Evolutionary conservation across 2,797 vertebrate species (phyloP), one percentile per base, ranked within the genome.

Genomic region (Meriones psammophilus): DNA sequence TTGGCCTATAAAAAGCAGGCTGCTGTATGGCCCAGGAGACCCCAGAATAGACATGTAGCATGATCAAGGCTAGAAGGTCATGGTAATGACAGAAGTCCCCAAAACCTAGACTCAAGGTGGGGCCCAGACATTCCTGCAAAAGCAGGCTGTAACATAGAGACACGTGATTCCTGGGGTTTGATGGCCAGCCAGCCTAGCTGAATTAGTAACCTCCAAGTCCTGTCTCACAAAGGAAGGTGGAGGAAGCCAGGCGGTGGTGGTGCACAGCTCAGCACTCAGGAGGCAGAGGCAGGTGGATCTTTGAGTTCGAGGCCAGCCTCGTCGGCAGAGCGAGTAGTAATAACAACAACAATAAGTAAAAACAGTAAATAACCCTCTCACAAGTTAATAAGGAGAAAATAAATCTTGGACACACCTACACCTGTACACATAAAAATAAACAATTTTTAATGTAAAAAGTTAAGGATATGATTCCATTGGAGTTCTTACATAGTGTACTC

Each of bases 31-130:
- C 80, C n/a, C 12, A 1, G n/a, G n/a, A 46, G 30, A 30, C n/a
- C 24, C 2, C 4, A 15, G 69, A 18, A 6, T 0, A 10, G 22
- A 50, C 17, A 4, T 0, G 0, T 8, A 1, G 3, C n/a, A 0
- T 3, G 4, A 1, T 54, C 1, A 36, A 56, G 50, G 84, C 64
- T 28, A 66, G 18, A 26, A n/a, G 46, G 12, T 26, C 33, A 60
- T 22, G 4, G 26, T 36, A 30, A 13, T n/a, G 79, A 15, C 58
- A 64, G 13, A 80, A 24, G 33, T 24, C 30, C 33, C 13, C 22
- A n/a, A 64, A 68, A 18, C 58, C 83, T 10, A 26, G 66, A 80
- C 6, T 12, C 20, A 2, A 50, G 62, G 50, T 56, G 60, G 17
- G 60, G 26, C 60, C n/a, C 2, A 22, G 6, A 30, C 62, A 39